Evolutionary conservation across 2,888 invertebrate species (phyloP).

Genomic region (Macaria notata): DNA sequence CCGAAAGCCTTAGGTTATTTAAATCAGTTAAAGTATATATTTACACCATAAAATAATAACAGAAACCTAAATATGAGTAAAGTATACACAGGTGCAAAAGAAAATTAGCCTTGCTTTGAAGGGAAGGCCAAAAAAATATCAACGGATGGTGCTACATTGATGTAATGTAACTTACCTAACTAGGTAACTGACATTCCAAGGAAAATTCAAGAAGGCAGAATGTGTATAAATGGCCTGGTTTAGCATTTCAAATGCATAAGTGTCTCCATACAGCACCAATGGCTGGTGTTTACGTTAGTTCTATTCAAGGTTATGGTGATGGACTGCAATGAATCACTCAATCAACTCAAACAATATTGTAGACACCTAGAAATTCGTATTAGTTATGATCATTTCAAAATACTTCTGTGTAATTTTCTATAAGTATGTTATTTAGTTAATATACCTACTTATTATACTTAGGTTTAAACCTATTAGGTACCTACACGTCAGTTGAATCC

Average conservation of each 20-base stretch:
- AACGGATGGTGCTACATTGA: neutral
- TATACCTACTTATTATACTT: no score
- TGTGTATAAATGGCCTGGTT: conserved; percentile 34
- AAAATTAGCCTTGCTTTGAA: conserved; percentile 12
- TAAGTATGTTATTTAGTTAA: no score
- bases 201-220: conserved; percentile 39
- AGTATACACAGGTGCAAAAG: neutral
- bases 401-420: no score
- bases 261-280: conserved; percentile 33
- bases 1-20: no score
- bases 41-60: no score
- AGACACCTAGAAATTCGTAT: neutral
- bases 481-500: no score
- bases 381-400: no score
- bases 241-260: conserved; percentile 47
- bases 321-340: conserved; percentile 28
- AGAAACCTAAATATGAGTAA: no score
- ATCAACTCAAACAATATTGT: no score
- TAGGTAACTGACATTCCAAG: conserved; percentile 31
- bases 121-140: conserved; percentile 3
- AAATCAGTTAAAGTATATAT: no score
- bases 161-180: conserved; percentile 1
- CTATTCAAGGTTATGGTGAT: conserved; percentile 35
- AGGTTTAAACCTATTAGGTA: no score
- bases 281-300: conserved; percentile 34